Conservation (phyloP, 2,888 invertebrate genomes). For the Cataglyphis livida region DNA sequence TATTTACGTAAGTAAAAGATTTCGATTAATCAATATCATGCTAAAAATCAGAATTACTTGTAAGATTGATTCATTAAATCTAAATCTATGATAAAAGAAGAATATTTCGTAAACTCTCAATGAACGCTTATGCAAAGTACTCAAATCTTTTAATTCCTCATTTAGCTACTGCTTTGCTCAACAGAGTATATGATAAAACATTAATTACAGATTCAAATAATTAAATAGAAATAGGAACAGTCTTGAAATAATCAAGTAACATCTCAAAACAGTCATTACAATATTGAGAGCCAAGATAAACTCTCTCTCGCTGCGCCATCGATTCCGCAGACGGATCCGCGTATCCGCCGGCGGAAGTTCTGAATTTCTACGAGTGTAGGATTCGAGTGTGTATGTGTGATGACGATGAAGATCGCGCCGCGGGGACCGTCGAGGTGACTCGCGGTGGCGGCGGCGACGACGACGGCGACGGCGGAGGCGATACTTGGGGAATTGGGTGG, state of each 20-base stretch:
- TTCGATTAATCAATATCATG: background rate
- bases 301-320: background rate
- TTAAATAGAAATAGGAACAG: background rate
- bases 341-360: conserved; percentile 22
- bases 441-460: conserved; percentile 27
- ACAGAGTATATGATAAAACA: background rate
- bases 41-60: background rate
- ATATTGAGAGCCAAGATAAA: background rate
- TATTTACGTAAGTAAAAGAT: background rate
- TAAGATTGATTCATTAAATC: background rate
- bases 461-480: background rate
- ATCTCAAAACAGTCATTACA: background rate
- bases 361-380: conserved; percentile 13
- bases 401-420: conserved; percentile 50
- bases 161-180: conserved; percentile 3
- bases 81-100: background rate
- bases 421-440: conserved; percentile 54
- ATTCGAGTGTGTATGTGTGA: conserved; percentile 50
- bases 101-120: background rate
- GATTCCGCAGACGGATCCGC: conserved; percentile 25
- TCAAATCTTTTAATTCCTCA: background rate
- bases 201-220: background rate
- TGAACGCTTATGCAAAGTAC: background rate
- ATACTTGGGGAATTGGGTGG: conserved; percentile 8
- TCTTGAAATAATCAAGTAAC: background rate